Evolutionary conservation across 2,888 invertebrate genomes (phyloP).

Genomic region (Microplitis manilae): DNA sequence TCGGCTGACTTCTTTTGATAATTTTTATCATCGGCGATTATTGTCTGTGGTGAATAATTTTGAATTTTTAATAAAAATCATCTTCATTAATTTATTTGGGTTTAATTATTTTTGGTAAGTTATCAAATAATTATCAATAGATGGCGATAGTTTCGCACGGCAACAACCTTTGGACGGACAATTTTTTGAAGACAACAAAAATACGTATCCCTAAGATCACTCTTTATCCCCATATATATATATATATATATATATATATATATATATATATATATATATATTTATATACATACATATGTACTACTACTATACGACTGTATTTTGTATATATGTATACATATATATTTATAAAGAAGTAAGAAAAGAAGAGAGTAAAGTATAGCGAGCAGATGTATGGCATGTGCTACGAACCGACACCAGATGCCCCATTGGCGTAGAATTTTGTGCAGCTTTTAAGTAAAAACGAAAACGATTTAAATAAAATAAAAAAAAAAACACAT

Average conservation of each 20-base stretch:
- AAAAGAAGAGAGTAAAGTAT: conserved; percentile 47
- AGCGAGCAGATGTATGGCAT: conserved; percentile 70
- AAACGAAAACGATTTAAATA: conserved; percentile 23
- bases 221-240: conserved; percentile 27
- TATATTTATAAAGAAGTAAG: too few relatives aligned
- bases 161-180: conserved; percentile 57
- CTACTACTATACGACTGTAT: neutral
- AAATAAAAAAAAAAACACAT: conserved; percentile 11
- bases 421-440: conserved; percentile 69
- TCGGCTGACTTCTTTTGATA: too few relatives aligned
- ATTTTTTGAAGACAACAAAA: conserved; percentile 66
- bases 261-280: conserved; percentile 25
- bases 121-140: neutral
- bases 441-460: neutral
- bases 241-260: conserved; percentile 18
- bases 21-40: too few relatives aligned
- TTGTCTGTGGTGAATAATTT: too few relatives aligned
- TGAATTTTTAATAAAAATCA: too few relatives aligned
- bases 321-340: neutral
- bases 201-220: conserved; percentile 49
- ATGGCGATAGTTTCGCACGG: conserved; percentile 52
- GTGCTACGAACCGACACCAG: conserved; percentile 66
- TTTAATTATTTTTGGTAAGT: too few relatives aligned
- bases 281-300: conserved; percentile 24
- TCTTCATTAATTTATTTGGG: too few relatives aligned